Percentiles rank a stretch among this genome's conserved stretches.
phyloP scores from a whole-genome alignment of 2,113 vertebrate genomes.

The Oreocharis arfaki region DNA sequence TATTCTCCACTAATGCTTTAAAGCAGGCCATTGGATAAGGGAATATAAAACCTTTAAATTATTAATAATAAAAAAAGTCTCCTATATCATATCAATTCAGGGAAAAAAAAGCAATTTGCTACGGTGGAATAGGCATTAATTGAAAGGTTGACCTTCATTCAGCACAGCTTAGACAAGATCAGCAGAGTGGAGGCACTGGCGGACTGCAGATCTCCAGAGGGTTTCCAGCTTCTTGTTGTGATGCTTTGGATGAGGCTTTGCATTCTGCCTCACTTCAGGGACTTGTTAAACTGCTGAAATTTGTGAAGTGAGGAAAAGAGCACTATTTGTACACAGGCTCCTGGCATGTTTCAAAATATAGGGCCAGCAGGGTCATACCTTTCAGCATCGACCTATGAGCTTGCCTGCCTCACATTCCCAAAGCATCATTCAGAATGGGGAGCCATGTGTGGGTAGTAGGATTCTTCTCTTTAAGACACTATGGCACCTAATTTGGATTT shows the following conservation, averaged over 20 bases:
- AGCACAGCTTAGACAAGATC: slow-evolving; percentile 23
- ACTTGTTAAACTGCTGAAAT: slow-evolving; percentile 58
- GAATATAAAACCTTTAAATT: background rate
- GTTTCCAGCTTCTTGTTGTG: slow-evolving; percentile 2
- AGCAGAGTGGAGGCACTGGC: slow-evolving; percentile 5
- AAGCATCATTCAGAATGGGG: slow-evolving; percentile 14
- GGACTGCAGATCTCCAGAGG: slow-evolving; percentile 31
- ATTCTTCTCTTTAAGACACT: background rate
- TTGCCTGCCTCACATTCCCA: slow-evolving; percentile 19
- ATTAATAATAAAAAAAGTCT: slow-evolving; percentile 8
- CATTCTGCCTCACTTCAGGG: slow-evolving; percentile 43
- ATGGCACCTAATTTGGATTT: slow-evolving; percentile 53
- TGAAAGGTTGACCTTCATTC: slow-evolving; percentile 55
- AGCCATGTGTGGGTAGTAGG: background rate
- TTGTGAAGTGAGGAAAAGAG: slow-evolving; percentile 27
- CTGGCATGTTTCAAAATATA: slow-evolving; percentile 62
- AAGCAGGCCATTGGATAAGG: background rate
- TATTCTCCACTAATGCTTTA: background rate
- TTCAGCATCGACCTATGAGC: slow-evolving; percentile 4
- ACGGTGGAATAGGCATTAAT: background rate
- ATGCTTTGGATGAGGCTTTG: background rate
- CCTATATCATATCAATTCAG: slow-evolving; percentile 20
- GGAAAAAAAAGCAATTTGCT: background rate
- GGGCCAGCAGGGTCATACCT: slow-evolving; percentile 48
- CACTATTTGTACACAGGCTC: slow-evolving; percentile 6